A percentile compares a stretch with the other conserved stretches of the same genome.
Evolutionary conservation across 1,140 invertebrate species (phyloP).

Genomic region (Zaprionus ghesquierei): DNA sequence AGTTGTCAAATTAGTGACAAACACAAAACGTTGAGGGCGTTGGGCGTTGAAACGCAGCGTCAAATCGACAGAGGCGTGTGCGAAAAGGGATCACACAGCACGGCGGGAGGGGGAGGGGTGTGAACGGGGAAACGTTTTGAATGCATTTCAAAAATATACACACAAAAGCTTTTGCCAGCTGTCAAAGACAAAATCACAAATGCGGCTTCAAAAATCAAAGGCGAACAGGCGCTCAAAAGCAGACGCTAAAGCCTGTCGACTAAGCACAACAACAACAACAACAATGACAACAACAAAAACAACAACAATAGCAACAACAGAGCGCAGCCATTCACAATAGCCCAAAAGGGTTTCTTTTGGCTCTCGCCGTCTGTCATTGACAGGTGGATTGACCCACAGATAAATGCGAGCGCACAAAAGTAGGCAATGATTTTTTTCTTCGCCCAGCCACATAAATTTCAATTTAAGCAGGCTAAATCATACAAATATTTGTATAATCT

Average conservation of each 20-base stretch:
- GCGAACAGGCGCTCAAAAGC: conserved; percentile 28
- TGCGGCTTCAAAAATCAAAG: conserved; percentile 39
- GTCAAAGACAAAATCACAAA: conserved; percentile 70
- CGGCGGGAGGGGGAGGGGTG: neutral
- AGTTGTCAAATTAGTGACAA: conserved; percentile 46
- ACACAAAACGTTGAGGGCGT: conserved; percentile 14
- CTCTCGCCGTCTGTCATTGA: conserved; percentile 49
- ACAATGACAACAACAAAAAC: conserved; percentile 21
- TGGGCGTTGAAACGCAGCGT: conserved; percentile 5
- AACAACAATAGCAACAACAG: conserved; percentile 31
- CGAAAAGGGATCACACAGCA: neutral
- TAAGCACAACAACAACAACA: conserved; percentile 11
- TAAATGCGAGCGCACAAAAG: conserved; percentile 41
- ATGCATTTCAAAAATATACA: conserved; percentile 34
- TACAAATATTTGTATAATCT: neutral
- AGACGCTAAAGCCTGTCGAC: conserved; percentile 17
- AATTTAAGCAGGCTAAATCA: neutral
- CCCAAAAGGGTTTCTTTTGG: conserved; percentile 39
- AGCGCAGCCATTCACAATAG: conserved; percentile 17
- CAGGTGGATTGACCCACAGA: conserved; percentile 63
- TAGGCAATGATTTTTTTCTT: conserved; percentile 51
- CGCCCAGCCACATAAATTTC: conserved; percentile 35
- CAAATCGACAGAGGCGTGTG: neutral
- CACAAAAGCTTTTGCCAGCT: conserved; percentile 48
- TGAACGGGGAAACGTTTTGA: neutral